Evolutionary conservation across 2,113 vertebrate genomes (phyloP).

Genomic region (Stercorarius parasiticus): DNA sequence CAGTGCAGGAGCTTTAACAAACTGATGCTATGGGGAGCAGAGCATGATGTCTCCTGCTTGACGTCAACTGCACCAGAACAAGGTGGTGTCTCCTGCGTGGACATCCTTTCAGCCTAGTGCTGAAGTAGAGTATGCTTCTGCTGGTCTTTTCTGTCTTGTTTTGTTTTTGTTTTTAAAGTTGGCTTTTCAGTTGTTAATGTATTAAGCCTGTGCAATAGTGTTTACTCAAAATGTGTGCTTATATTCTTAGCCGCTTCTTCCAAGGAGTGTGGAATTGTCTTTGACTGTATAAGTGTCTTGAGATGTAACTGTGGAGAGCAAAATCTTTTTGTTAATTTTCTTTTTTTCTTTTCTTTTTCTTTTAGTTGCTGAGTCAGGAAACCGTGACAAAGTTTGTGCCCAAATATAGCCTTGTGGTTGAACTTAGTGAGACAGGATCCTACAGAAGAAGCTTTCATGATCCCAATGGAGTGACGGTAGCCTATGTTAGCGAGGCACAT

Average conservation of each 20-base stretch:
- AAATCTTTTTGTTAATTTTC: neutral
- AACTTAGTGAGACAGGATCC: constrained; percentile 87
- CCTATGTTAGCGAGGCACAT: constrained; percentile 88
- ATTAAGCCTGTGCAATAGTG: neutral
- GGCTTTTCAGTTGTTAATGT: neutral
- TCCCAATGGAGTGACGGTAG: constrained; percentile 80
- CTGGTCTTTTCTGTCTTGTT: neutral
- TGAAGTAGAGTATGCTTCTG: neutral
- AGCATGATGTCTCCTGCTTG: neutral
- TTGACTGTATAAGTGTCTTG: neutral
- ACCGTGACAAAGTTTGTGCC: constrained; percentile 86
- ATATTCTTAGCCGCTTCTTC: neutral
- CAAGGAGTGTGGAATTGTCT: neutral
- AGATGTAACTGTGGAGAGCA: neutral
- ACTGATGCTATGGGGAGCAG: neutral
- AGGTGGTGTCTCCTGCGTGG: neutral
- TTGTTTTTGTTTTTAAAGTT: neutral
- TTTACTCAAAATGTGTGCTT: neutral
- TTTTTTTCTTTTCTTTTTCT: neutral
- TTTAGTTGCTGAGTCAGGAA: constrained; percentile 89
- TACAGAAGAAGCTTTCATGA: constrained; percentile 92
- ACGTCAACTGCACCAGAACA: neutral
- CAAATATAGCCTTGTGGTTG: constrained; percentile 89
- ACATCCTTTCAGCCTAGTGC: neutral
- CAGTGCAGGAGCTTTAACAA: neutral